A percentile compares a stretch with the other conserved stretches of the same genome.
These are phyloP conservation scores for Plecotus auritus DNA, from an alignment of 2,113 vertebrate species.

Conservation along the genomic window DNA sequence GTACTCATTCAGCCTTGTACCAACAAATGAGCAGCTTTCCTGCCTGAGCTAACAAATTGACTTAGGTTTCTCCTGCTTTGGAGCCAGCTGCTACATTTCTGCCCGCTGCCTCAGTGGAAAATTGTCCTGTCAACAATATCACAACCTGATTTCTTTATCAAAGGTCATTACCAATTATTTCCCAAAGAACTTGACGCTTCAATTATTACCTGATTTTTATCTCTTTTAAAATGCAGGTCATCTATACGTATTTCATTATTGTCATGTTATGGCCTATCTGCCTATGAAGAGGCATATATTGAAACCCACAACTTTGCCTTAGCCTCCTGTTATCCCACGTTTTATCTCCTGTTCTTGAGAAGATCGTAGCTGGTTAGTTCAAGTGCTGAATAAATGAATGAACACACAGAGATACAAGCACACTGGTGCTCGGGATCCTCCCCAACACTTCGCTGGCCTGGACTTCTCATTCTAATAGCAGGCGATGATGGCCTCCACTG, in stretches of 20 bases:
- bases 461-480: neutral
- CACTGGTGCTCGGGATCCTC: neutral
- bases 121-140: slow-evolving; percentile 62
- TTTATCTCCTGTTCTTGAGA: slow-evolving; percentile 69
- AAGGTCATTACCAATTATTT: slow-evolving; percentile 75
- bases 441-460: neutral
- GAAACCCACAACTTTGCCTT: slow-evolving; percentile 50
- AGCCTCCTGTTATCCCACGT: slow-evolving; percentile 45
- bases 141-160: slow-evolving; percentile 72
- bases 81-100: slow-evolving; percentile 20
- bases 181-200: slow-evolving; percentile 58
- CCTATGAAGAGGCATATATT: slow-evolving; percentile 55
- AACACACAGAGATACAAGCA: neutral
- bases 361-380: slow-evolving; percentile 52
- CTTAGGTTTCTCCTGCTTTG: neutral
- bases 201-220: slow-evolving; percentile 71
- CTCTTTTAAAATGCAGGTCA: slow-evolving; percentile 61
- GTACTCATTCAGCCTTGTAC: neutral
- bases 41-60: neutral
- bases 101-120: neutral
- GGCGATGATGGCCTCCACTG: fast-evolving
- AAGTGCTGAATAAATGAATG: slow-evolving; percentile 38
- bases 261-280: slow-evolving; percentile 61
- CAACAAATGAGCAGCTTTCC: neutral
- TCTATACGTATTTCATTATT: slow-evolving; percentile 66